Percentiles rank a stretch among this genome's conserved stretches.
Conservation (phyloP, 1,140 invertebrate species). For the Heliconius himera region DNA sequence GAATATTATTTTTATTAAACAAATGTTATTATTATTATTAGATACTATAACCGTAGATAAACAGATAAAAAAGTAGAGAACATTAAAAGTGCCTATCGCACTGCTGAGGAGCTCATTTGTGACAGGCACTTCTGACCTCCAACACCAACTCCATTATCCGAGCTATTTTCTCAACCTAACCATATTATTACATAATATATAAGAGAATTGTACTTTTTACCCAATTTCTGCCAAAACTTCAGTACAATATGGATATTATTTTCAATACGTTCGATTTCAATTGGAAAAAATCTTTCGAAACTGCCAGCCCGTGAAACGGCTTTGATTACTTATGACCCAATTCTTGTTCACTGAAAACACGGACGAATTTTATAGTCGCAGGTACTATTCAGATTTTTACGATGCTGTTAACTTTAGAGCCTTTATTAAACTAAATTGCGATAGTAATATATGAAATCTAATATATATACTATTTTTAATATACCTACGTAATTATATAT, state of each 20-base stretch:
- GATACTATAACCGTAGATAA: no score
- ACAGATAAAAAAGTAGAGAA: no score
- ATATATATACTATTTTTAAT: not conserved
- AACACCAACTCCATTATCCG: no score
- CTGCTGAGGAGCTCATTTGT: no score
- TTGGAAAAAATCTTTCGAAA: not conserved
- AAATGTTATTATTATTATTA: no score
- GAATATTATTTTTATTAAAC: no score
- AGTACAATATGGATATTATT: slow-evolving; percentile 9
- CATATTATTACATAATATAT: no score
- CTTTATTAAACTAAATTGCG: not conserved
- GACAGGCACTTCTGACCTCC: no score
- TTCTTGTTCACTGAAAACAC: not conserved
- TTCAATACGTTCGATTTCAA: not conserved
- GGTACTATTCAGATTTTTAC: slow-evolving; percentile 10
- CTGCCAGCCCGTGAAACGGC: not conserved
- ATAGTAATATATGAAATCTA: not conserved
- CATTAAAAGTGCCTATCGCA: no score
- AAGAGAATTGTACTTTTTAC: not conserved
- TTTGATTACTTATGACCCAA: slow-evolving; percentile 15
- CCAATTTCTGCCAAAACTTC: not conserved
- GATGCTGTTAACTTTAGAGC: not conserved
- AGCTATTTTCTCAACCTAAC: no score
- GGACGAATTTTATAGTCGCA: not conserved
- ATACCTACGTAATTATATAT: not conserved